These are phyloP conservation scores for Loripinus fragilis DNA, from an alignment of 2,888 invertebrate genomes.

Conservation along the genomic window DNA sequence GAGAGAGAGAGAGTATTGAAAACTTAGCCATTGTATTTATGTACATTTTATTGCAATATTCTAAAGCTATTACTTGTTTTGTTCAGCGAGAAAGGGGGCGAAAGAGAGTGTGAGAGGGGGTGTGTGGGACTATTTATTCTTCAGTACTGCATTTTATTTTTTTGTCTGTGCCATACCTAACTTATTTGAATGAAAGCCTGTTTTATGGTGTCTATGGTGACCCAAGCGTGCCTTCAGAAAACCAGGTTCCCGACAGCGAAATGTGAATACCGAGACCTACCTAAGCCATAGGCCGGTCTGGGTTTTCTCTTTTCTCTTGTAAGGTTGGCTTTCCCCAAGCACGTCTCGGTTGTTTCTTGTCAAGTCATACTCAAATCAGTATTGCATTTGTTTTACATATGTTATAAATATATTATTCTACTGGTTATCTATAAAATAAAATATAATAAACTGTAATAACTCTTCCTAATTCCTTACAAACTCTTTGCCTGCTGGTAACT, in stretches of 20 bases:
- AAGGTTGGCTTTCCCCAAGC: too few relatives aligned
- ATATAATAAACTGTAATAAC: neutral
- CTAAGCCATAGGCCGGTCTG: too few relatives aligned
- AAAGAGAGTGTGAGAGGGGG: neutral
- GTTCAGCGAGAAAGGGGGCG: neutral
- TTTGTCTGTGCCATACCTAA: neutral
- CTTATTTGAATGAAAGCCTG: neutral
- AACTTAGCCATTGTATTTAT: neutral
- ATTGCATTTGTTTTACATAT: constrained; percentile 38
- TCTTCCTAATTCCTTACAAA: neutral
- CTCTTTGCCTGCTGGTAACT: too few relatives aligned
- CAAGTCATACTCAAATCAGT: constrained; percentile 26
- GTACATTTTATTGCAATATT: neutral
- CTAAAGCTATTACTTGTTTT: neutral
- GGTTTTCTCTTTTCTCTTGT: too few relatives aligned
- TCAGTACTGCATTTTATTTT: too few relatives aligned
- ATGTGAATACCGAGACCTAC: too few relatives aligned
- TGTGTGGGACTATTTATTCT: too few relatives aligned
- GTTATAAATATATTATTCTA: neutral
- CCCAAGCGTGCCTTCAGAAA: too few relatives aligned
- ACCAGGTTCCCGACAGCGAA: too few relatives aligned
- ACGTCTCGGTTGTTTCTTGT: neutral
- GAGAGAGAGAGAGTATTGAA: constrained; percentile 13
- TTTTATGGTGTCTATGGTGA: too few relatives aligned
- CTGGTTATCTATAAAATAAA: neutral